A percentile compares a stretch with the other conserved stretches of the same genome.
These are phyloP conservation scores for Drosophila subsilvestris DNA, from an alignment of 2,888 invertebrate species.

Conservation along the genomic window DNA sequence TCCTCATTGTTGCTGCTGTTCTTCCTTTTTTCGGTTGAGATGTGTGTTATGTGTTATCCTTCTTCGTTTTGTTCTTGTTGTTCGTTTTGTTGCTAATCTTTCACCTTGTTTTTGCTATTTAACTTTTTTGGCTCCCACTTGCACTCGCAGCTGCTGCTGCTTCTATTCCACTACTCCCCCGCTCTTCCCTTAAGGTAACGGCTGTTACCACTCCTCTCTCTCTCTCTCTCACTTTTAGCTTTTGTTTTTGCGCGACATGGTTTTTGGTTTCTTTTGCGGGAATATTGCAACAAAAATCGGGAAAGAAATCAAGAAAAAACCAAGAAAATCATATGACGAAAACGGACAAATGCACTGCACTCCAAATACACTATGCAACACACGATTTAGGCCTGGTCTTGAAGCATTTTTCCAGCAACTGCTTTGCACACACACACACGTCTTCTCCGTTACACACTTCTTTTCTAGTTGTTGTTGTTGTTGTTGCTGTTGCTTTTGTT, in stretches of 20 bases:
- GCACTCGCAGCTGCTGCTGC: no score
- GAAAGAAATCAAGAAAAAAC: not conserved
- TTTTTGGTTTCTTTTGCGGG: not conserved
- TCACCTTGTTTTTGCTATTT: not conserved
- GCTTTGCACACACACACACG: not conserved
- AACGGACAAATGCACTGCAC: not conserved
- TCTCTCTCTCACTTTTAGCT: not conserved
- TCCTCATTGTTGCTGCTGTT: slow-evolving; percentile 37
- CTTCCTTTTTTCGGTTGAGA: not conserved
- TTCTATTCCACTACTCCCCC: not conserved
- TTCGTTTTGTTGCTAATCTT: not conserved
- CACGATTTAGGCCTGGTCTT: slow-evolving; percentile 1
- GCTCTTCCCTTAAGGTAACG: not conserved
- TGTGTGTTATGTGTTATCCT: not conserved
- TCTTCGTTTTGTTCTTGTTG: not conserved
- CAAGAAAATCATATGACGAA: not conserved
- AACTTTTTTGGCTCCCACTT: no score
- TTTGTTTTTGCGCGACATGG: not conserved
- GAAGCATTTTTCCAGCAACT: not conserved
- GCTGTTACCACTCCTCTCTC: not conserved
- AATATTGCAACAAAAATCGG: not conserved
- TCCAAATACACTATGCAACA: not conserved
- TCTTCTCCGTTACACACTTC: not conserved
- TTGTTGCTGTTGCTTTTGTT: slow-evolving; percentile 12
- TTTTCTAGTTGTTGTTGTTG: not conserved